phyloP scores from a whole-genome alignment of 1,140 invertebrate genomes.

The Hermatobates lingyangjiaoensis region DNA sequence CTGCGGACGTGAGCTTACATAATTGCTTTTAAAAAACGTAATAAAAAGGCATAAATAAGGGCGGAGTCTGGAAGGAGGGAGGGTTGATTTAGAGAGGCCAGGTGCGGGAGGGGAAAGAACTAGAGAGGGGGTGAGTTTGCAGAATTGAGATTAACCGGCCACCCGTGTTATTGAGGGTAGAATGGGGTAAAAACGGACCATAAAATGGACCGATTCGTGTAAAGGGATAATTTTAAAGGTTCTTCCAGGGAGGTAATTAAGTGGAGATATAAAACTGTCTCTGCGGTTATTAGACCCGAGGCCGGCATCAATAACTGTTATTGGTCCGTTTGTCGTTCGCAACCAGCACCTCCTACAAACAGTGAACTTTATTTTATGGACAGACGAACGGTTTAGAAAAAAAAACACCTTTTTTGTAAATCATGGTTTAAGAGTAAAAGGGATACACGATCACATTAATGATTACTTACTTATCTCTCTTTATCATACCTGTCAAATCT shows the following conservation, averaged over 20 bases:
- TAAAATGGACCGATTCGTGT: background rate
- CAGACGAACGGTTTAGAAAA: too few species aligned
- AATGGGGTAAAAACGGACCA: background rate
- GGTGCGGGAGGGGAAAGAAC: too few species aligned
- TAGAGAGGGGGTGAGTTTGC: background rate
- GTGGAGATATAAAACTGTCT: background rate
- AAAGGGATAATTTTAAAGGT: background rate
- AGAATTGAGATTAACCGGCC: conserved; percentile 1
- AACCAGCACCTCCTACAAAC: too few species aligned
- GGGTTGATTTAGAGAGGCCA: background rate
- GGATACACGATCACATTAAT: too few species aligned
- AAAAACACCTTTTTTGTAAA: too few species aligned
- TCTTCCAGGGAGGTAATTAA: background rate
- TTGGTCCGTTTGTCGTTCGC: background rate
- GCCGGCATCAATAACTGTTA: background rate
- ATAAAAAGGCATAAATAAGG: conserved; percentile 1
- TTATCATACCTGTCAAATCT: too few species aligned
- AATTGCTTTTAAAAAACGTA: conserved; percentile 2
- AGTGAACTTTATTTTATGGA: too few species aligned
- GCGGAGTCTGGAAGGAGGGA: background rate
- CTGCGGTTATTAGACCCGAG: background rate
- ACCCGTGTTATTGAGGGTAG: too few species aligned
- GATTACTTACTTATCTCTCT: too few species aligned
- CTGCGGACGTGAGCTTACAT: background rate
- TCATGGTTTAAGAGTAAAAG: too few species aligned